Conservation (phyloP, 2,797 vertebrate genomes). For the Lithobates pipiens region DNA sequence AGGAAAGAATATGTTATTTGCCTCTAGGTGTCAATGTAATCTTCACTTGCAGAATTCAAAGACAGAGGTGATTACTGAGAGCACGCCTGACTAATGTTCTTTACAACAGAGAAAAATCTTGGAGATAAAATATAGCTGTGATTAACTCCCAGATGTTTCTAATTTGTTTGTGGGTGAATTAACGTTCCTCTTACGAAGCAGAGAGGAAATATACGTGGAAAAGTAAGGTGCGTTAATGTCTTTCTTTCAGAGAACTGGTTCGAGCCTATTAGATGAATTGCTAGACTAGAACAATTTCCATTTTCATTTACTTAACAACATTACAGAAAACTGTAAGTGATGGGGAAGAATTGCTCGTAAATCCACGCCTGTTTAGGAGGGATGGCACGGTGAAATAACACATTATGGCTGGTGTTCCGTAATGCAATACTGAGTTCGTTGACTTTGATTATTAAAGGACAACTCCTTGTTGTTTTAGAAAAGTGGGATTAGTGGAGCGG, state of each 20-base stretch:
- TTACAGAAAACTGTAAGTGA: conserved; percentile 37
- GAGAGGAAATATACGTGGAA: conserved; percentile 12
- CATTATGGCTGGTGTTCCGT: neutral
- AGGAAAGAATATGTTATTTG: conserved; percentile 43
- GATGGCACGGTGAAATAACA: neutral
- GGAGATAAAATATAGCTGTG: conserved; percentile 45
- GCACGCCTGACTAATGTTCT: conserved; percentile 19
- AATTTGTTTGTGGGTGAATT: conserved; percentile 38
- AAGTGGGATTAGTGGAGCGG: too few relatives aligned
- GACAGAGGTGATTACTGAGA: conserved; percentile 26
- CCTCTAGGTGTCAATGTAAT: conserved; percentile 57
- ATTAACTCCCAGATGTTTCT: conserved; percentile 47
- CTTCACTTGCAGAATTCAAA: conserved; percentile 20
- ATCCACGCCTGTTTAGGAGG: conserved; percentile 38
- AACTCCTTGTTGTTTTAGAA: too few relatives aligned
- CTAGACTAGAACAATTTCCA: conserved; percentile 42
- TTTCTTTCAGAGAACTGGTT: conserved; percentile 19
- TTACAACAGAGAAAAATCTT: conserved; percentile 48
- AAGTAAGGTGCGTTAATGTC: conserved; percentile 23
- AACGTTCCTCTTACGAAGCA: conserved; percentile 36
- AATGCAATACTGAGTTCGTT: neutral
- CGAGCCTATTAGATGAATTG: conserved; percentile 45
- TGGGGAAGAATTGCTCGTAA: conserved; percentile 43
- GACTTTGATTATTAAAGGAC: neutral
- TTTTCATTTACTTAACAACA: conserved; percentile 41